These are phyloP conservation scores for Thunnus maccoyii DNA, from an alignment of 2,113 vertebrate species.

Conservation along the genomic window DNA sequence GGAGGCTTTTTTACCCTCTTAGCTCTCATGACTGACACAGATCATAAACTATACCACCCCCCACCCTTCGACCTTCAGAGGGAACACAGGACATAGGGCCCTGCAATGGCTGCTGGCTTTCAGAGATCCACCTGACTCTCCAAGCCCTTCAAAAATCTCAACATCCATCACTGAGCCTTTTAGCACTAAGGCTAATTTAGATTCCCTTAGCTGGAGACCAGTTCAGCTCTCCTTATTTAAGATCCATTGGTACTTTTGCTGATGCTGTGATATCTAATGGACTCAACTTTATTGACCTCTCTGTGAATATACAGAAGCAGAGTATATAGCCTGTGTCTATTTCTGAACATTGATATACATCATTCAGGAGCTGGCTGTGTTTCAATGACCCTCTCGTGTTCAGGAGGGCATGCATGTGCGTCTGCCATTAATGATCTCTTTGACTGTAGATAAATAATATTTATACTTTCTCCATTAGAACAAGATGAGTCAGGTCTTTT, in stretches of 20 bases:
- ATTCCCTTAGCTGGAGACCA: constrained; percentile 42
- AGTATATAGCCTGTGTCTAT: constrained; percentile 53
- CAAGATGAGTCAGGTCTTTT: background rate
- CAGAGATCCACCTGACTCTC: constrained; percentile 53
- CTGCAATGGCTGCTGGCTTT: constrained; percentile 56
- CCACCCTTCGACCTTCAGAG: constrained; percentile 59
- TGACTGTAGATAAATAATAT: constrained; percentile 24
- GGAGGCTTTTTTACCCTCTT: constrained; percentile 41
- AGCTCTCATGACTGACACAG: constrained; percentile 62
- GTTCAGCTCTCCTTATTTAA: constrained; percentile 50
- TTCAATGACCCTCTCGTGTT: constrained; percentile 35
- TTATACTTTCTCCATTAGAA: no score
- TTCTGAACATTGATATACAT: constrained; percentile 56
- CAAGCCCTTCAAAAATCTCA: constrained; percentile 36
- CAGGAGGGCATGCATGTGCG: background rate
- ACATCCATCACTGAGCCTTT: constrained; percentile 67
- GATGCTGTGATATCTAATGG: constrained; percentile 67
- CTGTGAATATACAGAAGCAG: constrained; percentile 61
- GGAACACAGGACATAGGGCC: constrained; percentile 22
- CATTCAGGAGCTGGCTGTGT: constrained; percentile 45
- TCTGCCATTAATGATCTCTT: constrained; percentile 34
- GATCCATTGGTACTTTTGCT: constrained; percentile 40
- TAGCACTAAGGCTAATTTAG: constrained; percentile 39
- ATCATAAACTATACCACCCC: constrained; percentile 59
- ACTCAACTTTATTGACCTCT: constrained; percentile 65